These are phyloP conservation scores for Cancer borealis DNA, from an alignment of 2,888 invertebrate genomes.

Conservation along the genomic window DNA sequence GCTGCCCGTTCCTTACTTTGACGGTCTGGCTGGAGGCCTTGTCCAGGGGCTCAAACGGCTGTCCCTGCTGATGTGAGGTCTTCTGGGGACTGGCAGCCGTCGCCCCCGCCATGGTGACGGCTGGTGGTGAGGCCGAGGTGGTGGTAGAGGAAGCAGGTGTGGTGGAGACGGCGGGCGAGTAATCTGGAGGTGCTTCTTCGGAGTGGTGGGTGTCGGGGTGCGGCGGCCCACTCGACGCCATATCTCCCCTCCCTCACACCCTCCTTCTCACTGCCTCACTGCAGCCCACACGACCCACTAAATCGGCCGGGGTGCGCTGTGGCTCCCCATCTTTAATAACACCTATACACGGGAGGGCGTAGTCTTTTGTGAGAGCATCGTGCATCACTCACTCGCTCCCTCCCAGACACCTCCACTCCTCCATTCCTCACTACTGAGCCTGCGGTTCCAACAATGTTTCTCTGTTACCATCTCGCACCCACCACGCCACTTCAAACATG, in stretches of 20 bases:
- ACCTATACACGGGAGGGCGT: slow-evolving; percentile 66
- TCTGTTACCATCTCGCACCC: neutral
- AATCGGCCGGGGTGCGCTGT: slow-evolving; percentile 45
- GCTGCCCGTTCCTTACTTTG: slow-evolving; percentile 64
- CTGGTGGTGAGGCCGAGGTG: slow-evolving; percentile 34
- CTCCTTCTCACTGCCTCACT: slow-evolving; percentile 66
- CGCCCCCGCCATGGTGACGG: slow-evolving; percentile 36
- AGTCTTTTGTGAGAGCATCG: slow-evolving; percentile 56
- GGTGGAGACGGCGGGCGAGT: slow-evolving; percentile 52
- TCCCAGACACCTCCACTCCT: slow-evolving; percentile 66
- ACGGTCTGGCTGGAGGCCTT: slow-evolving; percentile 77
- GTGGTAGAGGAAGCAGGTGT: slow-evolving; percentile 46
- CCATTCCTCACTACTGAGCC: slow-evolving; percentile 57
- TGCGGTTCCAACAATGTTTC: slow-evolving; percentile 68
- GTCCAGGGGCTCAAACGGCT: slow-evolving; percentile 76
- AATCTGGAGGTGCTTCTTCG: neutral
- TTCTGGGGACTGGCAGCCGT: slow-evolving; percentile 65
- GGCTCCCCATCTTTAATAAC: slow-evolving; percentile 61
- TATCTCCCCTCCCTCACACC: slow-evolving; percentile 59
- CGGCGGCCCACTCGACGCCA: slow-evolving; percentile 69
- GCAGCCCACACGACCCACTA: slow-evolving; percentile 64
- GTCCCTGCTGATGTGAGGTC: slow-evolving; percentile 69
- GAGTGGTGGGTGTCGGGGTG: slow-evolving; percentile 67
- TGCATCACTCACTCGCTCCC: slow-evolving; percentile 63
- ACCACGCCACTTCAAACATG: neutral